These are phyloP conservation scores for Olivierus martensii DNA, from an alignment of 1,140 invertebrate genomes.

Conservation along the genomic window DNA sequence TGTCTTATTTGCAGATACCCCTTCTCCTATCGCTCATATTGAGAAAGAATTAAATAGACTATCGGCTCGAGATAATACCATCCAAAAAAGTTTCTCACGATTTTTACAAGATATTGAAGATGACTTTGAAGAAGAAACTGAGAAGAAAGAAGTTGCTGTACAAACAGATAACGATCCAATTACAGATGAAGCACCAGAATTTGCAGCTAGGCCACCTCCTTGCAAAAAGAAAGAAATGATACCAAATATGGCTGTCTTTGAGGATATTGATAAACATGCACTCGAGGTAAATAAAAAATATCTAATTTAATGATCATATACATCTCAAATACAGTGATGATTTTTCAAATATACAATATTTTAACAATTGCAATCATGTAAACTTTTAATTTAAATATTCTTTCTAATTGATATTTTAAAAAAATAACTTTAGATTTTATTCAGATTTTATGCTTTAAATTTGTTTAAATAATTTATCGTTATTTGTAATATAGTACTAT, in stretches of 20 bases:
- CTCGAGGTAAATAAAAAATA: conserved; percentile 14
- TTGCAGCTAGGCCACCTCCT: conserved; percentile 25
- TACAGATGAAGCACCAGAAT: conserved; percentile 27
- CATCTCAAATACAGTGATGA: neutral
- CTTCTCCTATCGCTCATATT: conserved; percentile 21
- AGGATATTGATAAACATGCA: conserved; percentile 20
- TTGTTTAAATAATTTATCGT: too few species aligned
- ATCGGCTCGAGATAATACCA: neutral
- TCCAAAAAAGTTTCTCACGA: too few species aligned
- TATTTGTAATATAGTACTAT: too few species aligned
- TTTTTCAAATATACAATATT: too few species aligned
- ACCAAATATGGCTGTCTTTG: conserved; percentile 17
- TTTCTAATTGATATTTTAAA: too few species aligned
- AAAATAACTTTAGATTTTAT: too few species aligned
- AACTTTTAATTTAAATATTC: too few species aligned
- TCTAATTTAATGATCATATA: neutral
- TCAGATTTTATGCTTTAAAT: too few species aligned
- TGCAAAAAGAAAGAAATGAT: conserved; percentile 25
- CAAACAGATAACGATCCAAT: conserved; percentile 27
- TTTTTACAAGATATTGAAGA: too few species aligned
- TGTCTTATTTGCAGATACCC: conserved; percentile 16
- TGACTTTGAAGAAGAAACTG: neutral
- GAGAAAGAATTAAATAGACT: conserved; percentile 16
- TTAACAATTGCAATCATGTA: too few species aligned
- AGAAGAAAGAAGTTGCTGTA: conserved; percentile 17